Evolutionary conservation across 2,888 invertebrate species (phyloP).

Genomic region (Meiosimyza platycephala): DNA sequence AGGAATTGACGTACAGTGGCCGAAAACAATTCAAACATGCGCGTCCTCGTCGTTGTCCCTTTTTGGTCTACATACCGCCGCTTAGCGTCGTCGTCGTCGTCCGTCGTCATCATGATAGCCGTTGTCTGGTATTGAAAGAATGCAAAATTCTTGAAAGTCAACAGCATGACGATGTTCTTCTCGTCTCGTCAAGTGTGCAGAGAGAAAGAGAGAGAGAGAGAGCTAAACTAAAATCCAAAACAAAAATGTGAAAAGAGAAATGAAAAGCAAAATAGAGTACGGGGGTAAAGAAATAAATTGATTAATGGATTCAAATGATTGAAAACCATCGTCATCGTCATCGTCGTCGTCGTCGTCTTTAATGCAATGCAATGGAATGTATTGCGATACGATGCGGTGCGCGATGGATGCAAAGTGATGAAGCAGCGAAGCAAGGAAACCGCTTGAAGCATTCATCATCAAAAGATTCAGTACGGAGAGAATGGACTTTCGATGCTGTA

Average conservation of each 20-base stretch:
- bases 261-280: background rate
- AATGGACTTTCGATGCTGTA: too few species aligned
- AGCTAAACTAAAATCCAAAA: background rate
- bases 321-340: slow-evolving; percentile 49
- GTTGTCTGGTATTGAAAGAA: slow-evolving; percentile 18
- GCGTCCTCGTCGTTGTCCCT: background rate
- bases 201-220: background rate
- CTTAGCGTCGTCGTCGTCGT: background rate
- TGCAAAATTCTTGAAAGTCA: slow-evolving; percentile 17
- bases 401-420: background rate
- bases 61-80: background rate
- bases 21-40: slow-evolving; percentile 30
- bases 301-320: slow-evolving; percentile 67
- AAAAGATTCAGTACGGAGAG: too few species aligned
- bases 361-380: slow-evolving; percentile 20
- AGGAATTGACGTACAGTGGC: slow-evolving; percentile 23
- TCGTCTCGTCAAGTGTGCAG: background rate
- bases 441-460: too few species aligned
- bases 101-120: background rate
- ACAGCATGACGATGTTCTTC: background rate
- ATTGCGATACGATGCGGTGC: slow-evolving; percentile 3
- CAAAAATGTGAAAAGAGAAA: background rate
- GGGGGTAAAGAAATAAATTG: slow-evolving; percentile 55
- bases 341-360: slow-evolving; percentile 22
- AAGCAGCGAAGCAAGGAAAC: too few species aligned